These are phyloP conservation scores for Graphium colonna DNA, from an alignment of 2,888 invertebrate genomes.

Conservation along the genomic window DNA sequence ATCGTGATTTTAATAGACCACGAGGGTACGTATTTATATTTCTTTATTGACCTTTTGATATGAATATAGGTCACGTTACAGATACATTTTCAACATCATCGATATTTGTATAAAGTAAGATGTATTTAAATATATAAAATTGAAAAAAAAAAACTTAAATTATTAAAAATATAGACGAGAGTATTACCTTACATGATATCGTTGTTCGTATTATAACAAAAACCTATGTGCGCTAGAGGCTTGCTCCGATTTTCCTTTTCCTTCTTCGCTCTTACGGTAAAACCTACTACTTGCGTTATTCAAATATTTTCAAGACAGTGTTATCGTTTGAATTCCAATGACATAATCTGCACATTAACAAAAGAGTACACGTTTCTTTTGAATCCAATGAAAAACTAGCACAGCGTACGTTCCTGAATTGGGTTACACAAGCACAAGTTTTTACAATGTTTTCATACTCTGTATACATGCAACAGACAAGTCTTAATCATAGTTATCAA, in stretches of 20 bases:
- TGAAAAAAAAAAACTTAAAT: too few relatives aligned
- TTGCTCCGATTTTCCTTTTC: neutral
- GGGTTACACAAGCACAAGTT: conserved; percentile 12
- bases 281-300: too few relatives aligned
- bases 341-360: neutral
- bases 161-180: neutral
- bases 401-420: conserved; percentile 6
- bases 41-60: too few relatives aligned
- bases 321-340: neutral
- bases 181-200: neutral
- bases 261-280: neutral
- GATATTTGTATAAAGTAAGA: too few relatives aligned
- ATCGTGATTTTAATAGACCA: too few relatives aligned
- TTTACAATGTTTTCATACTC: conserved; percentile 14
- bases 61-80: too few relatives aligned
- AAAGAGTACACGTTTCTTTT: neutral
- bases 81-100: too few relatives aligned
- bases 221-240: neutral
- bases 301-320: neutral
- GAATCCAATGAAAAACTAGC: conserved; percentile 1
- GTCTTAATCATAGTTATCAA: conserved; percentile 6
- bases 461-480: conserved; percentile 15
- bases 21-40: too few relatives aligned
- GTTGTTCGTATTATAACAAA: neutral
- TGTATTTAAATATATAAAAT: too few relatives aligned